Evolutionary conservation across 35 echinoderm and acorn worm species (phyloP), one percentile per base, ranked within the genome.

Genomic region (Heliocidaris erythrogramma): DNA sequence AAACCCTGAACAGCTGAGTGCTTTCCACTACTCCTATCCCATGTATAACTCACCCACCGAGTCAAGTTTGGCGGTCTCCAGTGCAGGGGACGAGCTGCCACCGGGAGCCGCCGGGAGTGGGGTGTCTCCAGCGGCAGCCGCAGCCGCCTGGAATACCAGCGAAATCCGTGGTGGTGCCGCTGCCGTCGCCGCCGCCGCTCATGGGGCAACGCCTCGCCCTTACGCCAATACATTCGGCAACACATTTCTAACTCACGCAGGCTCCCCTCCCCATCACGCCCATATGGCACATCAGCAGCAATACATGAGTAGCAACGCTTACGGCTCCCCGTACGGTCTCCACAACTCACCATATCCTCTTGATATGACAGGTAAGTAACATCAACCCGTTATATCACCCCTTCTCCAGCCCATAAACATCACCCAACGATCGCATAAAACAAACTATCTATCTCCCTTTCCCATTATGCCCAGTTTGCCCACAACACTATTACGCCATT

Each of bases 331-430:
- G 27, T 92, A 92, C 49, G 91, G 91, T 52, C 91, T 92, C 91
- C 91, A 92, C 91, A 92, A 92, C 91, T 92, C 91, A 59, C 91
- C 91, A 30, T 92, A 92, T 59, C 91, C 91, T 14, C 50, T 92
- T 48, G 91, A 92, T 92, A 92, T 92, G 91, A 92, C 91, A 92
- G 91, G 91, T 92, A 92, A 92, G 91, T 17, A 92, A 59, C 91
- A 92, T 92, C 91, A 30, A 48, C 50, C 2, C 48, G 49, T 92
- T 59, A 92, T 59, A 92, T 92, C 91, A 48, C 91, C 91, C 91
- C 91, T 92, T 92, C 91, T 92, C 50, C 14, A 59, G n/a, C 31
- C 49, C 91, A 92, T 92, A 92, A 92, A 92, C 91, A 32, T 30
- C 49, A 50, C 91, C 47, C 91, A 92, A 92, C 91, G 91, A 92